Evolutionary conservation across 2,888 invertebrate species (phyloP).

Genomic region (Anodontia alba): DNA sequence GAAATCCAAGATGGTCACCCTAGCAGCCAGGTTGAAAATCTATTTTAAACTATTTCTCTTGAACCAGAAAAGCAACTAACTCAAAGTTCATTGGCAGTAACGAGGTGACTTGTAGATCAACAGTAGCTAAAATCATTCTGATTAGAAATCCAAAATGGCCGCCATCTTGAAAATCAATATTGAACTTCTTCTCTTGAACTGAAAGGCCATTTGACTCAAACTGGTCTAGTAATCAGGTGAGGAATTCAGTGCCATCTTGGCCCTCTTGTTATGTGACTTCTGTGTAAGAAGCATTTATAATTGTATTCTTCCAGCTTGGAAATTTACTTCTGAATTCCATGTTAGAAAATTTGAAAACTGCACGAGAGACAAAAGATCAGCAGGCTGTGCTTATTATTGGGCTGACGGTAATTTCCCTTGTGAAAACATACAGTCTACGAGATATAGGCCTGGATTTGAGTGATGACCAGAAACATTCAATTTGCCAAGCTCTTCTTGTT

Average conservation of each 20-base stretch:
- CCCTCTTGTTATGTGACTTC: not conserved
- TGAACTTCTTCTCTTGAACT: too few relatives aligned
- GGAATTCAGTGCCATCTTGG: not conserved
- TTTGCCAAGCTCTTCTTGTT: not conserved
- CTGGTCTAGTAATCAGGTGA: conserved; percentile 1
- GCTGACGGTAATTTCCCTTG: not conserved
- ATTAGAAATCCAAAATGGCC: too few relatives aligned
- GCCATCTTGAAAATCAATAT: too few relatives aligned
- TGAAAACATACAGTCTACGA: not conserved
- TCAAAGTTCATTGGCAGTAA: too few relatives aligned
- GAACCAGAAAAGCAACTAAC: too few relatives aligned
- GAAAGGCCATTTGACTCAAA: too few relatives aligned
- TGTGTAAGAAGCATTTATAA: too few relatives aligned
- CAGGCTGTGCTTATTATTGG: not conserved
- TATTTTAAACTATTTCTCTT: too few relatives aligned
- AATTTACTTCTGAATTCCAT: not conserved
- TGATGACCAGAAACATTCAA: not conserved
- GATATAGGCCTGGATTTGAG: not conserved
- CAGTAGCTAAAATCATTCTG: too few relatives aligned
- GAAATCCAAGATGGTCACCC: too few relatives aligned
- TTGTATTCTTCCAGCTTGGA: not conserved
- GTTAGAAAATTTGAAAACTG: not conserved
- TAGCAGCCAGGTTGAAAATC: too few relatives aligned
- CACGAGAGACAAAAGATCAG: not conserved
- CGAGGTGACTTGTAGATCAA: too few relatives aligned